Evolutionary conservation across 2,888 invertebrate species (phyloP).

Genomic region (Agonopterix arenella): DNA sequence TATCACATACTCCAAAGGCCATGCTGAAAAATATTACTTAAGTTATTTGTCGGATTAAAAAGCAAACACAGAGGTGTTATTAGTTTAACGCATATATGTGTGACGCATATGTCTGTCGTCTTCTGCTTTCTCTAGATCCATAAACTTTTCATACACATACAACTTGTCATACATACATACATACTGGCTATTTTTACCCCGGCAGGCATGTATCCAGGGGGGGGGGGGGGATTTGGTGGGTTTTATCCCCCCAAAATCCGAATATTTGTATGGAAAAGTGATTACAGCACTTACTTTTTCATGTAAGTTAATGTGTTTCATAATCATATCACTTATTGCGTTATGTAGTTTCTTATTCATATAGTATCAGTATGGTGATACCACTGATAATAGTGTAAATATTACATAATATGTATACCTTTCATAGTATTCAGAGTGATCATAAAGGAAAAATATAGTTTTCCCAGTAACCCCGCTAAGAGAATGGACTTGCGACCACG

Average conservation of each 20-base stretch:
- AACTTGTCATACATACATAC: too few relatives aligned
- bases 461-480: slow-evolving; percentile 83
- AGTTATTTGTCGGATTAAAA: neutral
- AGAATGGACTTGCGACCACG: slow-evolving; percentile 86
- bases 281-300: neutral
- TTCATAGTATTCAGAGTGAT: slow-evolving; percentile 82
- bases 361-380: neutral
- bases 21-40: slow-evolving; percentile 37
- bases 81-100: too few relatives aligned
- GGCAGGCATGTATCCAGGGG: too few relatives aligned
- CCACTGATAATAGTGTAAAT: neutral
- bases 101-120: too few relatives aligned
- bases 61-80: too few relatives aligned
- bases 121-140: too few relatives aligned
- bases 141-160: too few relatives aligned
- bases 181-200: too few relatives aligned
- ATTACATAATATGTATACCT: slow-evolving; percentile 39
- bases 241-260: too few relatives aligned
- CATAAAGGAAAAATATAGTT: slow-evolving; percentile 85
- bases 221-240: too few relatives aligned
- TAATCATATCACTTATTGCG: neutral
- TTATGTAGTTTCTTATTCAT: too few relatives aligned
- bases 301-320: neutral
- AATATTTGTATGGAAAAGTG: too few relatives aligned
- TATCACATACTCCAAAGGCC: slow-evolving; percentile 86